Conservation (phyloP, 2,113 vertebrate genomes). For the Thunnus thynnus region DNA sequence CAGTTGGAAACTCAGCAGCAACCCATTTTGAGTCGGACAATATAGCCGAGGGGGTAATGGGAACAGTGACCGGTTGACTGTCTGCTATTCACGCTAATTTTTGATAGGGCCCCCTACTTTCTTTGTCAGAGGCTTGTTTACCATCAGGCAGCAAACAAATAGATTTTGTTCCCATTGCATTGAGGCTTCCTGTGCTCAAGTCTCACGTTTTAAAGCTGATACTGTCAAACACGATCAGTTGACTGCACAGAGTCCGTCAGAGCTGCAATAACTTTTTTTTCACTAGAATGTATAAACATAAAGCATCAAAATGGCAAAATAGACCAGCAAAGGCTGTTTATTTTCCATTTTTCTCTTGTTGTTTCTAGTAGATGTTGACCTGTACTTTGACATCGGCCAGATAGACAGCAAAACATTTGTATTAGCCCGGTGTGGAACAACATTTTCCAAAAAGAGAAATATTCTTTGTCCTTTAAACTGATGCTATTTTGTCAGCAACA, state of each 20-base stretch:
- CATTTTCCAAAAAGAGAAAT: constrained; percentile 37
- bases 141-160: constrained; percentile 18
- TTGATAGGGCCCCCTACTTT: constrained; percentile 21
- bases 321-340: neutral
- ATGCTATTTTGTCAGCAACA: constrained; percentile 56
- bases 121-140: constrained; percentile 24
- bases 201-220: neutral
- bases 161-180: constrained; percentile 30
- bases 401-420: neutral
- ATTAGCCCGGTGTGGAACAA: neutral
- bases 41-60: constrained; percentile 32
- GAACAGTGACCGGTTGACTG: constrained; percentile 38
- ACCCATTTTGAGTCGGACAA: constrained; percentile 47
- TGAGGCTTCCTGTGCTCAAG: neutral
- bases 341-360: constrained; percentile 1
- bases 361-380: neutral
- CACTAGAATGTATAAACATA: neutral
- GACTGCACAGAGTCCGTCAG: neutral
- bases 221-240: neutral
- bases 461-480: constrained; percentile 28
- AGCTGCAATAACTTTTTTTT: neutral
- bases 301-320: neutral
- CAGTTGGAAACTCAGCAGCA: constrained; percentile 35
- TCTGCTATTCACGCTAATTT: neutral
- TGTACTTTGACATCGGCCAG: neutral